A percentile compares a stretch with the other conserved stretches of the same genome.
These are phyloP conservation scores for Adelognathus sp. DNA, from an alignment of 2,888 invertebrate genomes.

Conservation along the genomic window DNA sequence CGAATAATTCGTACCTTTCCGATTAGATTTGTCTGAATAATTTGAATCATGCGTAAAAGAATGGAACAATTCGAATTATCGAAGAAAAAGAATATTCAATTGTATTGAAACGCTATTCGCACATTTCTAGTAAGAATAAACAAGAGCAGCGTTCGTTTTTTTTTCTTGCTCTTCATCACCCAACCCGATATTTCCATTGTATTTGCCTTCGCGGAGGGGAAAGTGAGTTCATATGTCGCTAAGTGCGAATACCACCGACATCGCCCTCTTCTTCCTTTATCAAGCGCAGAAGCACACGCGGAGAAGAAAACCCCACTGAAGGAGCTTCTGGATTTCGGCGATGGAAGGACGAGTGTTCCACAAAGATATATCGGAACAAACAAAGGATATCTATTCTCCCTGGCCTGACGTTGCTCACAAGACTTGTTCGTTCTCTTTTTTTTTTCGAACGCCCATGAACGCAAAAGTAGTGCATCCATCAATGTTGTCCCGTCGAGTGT, in stretches of 20 bases:
- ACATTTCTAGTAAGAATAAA: no score
- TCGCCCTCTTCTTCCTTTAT: constrained; percentile 28
- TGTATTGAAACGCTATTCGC: no score
- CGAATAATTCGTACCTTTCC: no score
- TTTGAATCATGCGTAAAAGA: no score
- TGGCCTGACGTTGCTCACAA: no score
- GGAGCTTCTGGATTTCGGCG: background rate
- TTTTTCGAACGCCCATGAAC: background rate
- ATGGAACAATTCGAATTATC: no score
- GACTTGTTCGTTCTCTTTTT: background rate
- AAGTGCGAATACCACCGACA: background rate
- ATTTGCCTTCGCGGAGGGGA: constrained; percentile 45
- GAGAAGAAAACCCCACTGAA: background rate
- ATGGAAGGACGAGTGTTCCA: constrained; percentile 23
- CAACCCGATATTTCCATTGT: constrained; percentile 12
- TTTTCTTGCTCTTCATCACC: constrained; percentile 34
- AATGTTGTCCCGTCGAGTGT: no score
- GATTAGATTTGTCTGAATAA: no score
- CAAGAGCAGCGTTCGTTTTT: constrained; percentile 53
- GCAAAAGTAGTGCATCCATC: no score
- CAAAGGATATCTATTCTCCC: constrained; percentile 34
- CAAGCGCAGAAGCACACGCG: constrained; percentile 32
- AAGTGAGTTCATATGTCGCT: background rate
- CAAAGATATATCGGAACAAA: constrained; percentile 37
- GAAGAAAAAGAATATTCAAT: no score